Conservation (phyloP, 2,113 vertebrate species). For the Bungarus multicinctus region DNA sequence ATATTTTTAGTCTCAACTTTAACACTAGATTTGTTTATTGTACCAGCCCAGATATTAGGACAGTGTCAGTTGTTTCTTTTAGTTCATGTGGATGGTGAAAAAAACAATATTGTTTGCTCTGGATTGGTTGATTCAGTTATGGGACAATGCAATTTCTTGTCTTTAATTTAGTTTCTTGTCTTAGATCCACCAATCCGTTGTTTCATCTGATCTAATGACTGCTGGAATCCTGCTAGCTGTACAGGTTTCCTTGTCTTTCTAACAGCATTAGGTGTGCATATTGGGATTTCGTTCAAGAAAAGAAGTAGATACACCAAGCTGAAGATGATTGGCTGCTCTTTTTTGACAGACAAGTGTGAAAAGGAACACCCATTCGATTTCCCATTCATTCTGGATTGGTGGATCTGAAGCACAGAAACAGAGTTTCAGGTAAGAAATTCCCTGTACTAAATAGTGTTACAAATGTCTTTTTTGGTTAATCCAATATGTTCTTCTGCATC, state of each 20-base stretch:
- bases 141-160: slow-evolving; percentile 39
- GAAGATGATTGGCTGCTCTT: slow-evolving; percentile 82
- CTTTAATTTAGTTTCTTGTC: slow-evolving; percentile 61
- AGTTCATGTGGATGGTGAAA: slow-evolving; percentile 7
- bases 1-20: background rate
- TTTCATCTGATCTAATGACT: slow-evolving; percentile 54
- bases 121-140: slow-evolving; percentile 9
- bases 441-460: slow-evolving; percentile 69
- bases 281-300: slow-evolving; percentile 74
- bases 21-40: background rate
- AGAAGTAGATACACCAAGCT: slow-evolving; percentile 75
- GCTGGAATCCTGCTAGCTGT: slow-evolving; percentile 66
- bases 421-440: slow-evolving; percentile 78
- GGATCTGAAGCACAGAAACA: slow-evolving; percentile 79
- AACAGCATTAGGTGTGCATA: slow-evolving; percentile 73
- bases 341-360: slow-evolving; percentile 83
- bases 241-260: slow-evolving; percentile 73
- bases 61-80: slow-evolving; percentile 11
- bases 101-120: background rate
- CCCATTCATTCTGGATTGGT: slow-evolving; percentile 81
- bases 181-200: slow-evolving; percentile 73
- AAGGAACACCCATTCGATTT: slow-evolving; percentile 73
- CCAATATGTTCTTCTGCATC: slow-evolving; percentile 46
- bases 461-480: slow-evolving; percentile 61
- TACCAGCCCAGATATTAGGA: background rate